These are phyloP conservation scores for Sialia sialis DNA, from an alignment of 2,113 vertebrate genomes.

Conservation along the genomic window DNA sequence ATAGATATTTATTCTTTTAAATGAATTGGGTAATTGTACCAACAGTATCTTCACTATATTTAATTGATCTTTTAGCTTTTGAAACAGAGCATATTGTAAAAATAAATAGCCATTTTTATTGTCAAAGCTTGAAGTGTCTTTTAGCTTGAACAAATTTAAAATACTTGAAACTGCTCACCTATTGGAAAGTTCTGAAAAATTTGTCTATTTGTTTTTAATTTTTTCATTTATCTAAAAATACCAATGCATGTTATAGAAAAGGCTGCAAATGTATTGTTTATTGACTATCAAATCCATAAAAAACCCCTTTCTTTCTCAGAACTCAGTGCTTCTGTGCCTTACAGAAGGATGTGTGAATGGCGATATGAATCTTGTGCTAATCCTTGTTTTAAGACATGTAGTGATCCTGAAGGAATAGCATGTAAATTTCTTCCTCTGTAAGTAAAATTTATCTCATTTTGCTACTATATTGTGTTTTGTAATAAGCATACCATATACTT, in stretches of 20 bases:
- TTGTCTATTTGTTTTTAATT: neutral
- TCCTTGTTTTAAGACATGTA: conserved; percentile 91
- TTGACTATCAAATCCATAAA: neutral
- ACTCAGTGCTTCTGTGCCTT: conserved; percentile 86
- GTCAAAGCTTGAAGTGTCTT: neutral
- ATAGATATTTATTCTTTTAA: neutral
- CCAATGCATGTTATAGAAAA: neutral
- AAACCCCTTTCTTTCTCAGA: conserved; percentile 69
- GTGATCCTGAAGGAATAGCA: conserved; percentile 82
- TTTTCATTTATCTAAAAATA: neutral
- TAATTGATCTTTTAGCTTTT: neutral
- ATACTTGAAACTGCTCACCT: neutral
- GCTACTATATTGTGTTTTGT: neutral
- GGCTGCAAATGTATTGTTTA: neutral
- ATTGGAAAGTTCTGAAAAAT: neutral
- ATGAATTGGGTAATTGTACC: neutral
- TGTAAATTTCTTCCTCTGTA: conserved; percentile 94
- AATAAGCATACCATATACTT: neutral
- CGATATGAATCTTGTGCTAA: conserved; percentile 88
- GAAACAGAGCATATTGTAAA: neutral
- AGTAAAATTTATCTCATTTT: conserved; percentile 57
- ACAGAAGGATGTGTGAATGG: conserved; percentile 96
- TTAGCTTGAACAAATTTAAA: neutral
- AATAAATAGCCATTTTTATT: neutral
- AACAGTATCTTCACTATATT: neutral